Conservation (phyloP, 2,888 invertebrate species). For the Scrobipalpa costella region DNA sequence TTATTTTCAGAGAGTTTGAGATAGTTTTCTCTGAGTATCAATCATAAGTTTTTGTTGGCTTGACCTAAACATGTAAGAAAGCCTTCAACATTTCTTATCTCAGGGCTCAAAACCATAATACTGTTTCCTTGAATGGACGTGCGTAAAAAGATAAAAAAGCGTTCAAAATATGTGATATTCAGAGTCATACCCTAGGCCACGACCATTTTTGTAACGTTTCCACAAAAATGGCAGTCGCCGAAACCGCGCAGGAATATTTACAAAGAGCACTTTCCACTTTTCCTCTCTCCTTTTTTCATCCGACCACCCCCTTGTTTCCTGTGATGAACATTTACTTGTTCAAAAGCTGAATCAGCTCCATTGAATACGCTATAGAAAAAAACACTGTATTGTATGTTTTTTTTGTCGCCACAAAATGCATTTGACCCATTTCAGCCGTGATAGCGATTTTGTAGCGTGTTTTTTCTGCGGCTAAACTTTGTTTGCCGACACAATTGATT, state of each 20-base stretch:
- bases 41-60: no score
- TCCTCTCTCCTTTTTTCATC: conserved; percentile 35
- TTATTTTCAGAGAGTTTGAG: no score
- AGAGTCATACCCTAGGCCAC: neutral
- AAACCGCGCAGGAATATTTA: conserved; percentile 38
- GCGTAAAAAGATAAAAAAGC: conserved; percentile 6
- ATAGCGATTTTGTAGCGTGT: conserved; percentile 26
- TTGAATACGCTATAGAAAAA: conserved; percentile 47
- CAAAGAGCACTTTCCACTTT: conserved; percentile 43
- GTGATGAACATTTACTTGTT: conserved; percentile 61
- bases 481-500: conserved; percentile 30
- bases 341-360: conserved; percentile 56
- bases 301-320: conserved; percentile 44
- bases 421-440: conserved; percentile 45
- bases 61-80: no score
- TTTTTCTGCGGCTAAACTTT: conserved; percentile 21
- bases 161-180: conserved; percentile 14
- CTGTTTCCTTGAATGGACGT: neutral
- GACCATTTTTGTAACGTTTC: conserved; percentile 20
- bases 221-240: conserved; percentile 28
- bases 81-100: neutral
- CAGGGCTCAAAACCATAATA: neutral
- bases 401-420: conserved; percentile 50
- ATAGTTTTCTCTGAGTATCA: no score
- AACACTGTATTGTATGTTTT: conserved; percentile 39